Conservation (phyloP, 2,888 invertebrate genomes). For the Lysandra coridon region DNA sequence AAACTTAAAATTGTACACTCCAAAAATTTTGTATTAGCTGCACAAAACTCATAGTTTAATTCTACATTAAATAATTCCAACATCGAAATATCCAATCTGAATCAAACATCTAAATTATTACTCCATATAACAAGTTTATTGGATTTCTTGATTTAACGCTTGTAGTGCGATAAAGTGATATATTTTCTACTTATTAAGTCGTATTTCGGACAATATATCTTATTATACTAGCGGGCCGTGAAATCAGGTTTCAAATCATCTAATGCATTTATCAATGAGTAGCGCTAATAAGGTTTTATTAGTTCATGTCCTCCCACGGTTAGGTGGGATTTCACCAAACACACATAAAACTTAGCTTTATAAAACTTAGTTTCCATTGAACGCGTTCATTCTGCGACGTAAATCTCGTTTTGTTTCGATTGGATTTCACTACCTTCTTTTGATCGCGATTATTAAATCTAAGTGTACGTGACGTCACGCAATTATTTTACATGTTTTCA, state of each 20-base stretch:
- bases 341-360: too few species aligned
- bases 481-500: too few species aligned
- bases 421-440: too few species aligned
- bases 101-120: constrained; percentile 8
- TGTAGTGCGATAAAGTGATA: constrained; percentile 12
- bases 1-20: background rate
- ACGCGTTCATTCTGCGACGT: too few species aligned
- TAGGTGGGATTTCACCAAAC: too few species aligned
- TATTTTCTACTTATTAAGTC: constrained; percentile 22
- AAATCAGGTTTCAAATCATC: constrained; percentile 21
- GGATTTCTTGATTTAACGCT: constrained; percentile 11
- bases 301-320: background rate
- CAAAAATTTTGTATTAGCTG: too few species aligned
- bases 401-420: too few species aligned
- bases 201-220: constrained; percentile 25
- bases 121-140: constrained; percentile 11
- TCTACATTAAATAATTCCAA: background rate
- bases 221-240: background rate
- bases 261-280: constrained; percentile 9
- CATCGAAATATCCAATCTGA: background rate
- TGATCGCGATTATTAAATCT: too few species aligned
- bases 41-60: background rate
- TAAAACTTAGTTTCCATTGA: too few species aligned
- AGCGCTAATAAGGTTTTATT: background rate
- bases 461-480: too few species aligned